Base-by-base conservation (phyloP, 2,888 invertebrate genomes). In the Calliopum simillimum region DNA sequence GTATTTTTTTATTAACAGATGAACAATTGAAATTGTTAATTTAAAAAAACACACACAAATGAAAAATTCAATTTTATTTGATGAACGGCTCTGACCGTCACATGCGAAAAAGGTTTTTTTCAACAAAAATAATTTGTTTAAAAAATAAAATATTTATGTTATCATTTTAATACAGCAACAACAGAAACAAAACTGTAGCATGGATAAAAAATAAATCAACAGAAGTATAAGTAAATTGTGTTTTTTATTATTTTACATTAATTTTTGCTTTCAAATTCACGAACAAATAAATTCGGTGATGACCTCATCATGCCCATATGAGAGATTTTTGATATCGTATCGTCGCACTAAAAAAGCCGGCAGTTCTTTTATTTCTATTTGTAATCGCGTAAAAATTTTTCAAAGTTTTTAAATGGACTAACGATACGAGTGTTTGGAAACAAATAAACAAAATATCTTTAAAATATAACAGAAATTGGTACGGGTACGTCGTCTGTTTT, bases 281-380 rank as follows among this genome's bases (percentile, higher is more conserved):
- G 23, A 49, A 11, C 33, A 13, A 23, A 33, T 61, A 63, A 49
- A 63, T 63, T 49, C n/a, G 49, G 49, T 63, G 63, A 63, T 63
- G 63, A 63, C 49, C 47, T 63, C 63, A 63, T 51, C 21, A 47
- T 47, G 8, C 33, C n/a, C 23, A 8, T 23, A 23, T 56, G 33
- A 33, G 8, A 33, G 33, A 23, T 23, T 56, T 44, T 12, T 43
- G 16, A 23, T 23, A 44, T 44, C 59, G 19, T n/a, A 14, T 25
- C 13, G 33, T 61, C 59, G 59, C 59, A 19, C 44, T n/a, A 16
- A 61, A 58, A 61, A 44, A 19, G 59, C 59, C 49, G 47, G 47
- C 63, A 63, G 33, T 55, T 63, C 12, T 21, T 49, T 8, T 64
- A 49, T n/a, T 47, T n/a, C 33, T 56, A 55, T 21, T n/a, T 47